phyloP scores from a whole-genome alignment of 2,797 vertebrate species.

The Pteropus rufus region DNA sequence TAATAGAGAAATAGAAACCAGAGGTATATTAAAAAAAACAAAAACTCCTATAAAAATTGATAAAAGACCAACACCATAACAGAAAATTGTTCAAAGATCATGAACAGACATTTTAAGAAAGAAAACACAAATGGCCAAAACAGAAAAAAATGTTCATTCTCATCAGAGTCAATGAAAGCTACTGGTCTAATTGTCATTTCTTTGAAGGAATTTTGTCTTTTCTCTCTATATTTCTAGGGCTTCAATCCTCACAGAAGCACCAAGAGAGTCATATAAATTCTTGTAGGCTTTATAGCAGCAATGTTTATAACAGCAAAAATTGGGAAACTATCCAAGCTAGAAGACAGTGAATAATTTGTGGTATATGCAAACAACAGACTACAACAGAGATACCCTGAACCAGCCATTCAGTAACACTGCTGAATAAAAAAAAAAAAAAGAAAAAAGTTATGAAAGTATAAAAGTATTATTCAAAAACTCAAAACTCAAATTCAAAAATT shows the following conservation, averaged over 20 bases:
- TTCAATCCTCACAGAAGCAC: background rate
- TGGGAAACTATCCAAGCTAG: background rate
- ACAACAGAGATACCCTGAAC: background rate
- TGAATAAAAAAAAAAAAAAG: background rate
- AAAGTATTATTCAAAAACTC: background rate
- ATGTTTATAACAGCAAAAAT: background rate
- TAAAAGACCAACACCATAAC: background rate
- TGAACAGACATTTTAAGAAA: background rate
- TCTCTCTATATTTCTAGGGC: background rate
- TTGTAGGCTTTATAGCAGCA: background rate
- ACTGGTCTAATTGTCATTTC: background rate
- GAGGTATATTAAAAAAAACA: background rate
- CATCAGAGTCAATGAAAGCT: background rate
- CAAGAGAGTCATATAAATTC: background rate
- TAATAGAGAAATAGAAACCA: background rate
- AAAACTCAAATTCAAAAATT: background rate
- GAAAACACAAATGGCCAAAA: background rate
- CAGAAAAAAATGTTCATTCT: background rate
- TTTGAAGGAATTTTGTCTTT: background rate
- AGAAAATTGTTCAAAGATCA: background rate
- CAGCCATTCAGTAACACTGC: background rate
- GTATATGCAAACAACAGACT: background rate
- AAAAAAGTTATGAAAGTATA: background rate
- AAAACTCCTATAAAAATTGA: background rate
- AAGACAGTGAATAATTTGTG: background rate